These are phyloP conservation scores for Columba guinea DNA, from an alignment of 2,797 vertebrate genomes.

Conservation along the genomic window DNA sequence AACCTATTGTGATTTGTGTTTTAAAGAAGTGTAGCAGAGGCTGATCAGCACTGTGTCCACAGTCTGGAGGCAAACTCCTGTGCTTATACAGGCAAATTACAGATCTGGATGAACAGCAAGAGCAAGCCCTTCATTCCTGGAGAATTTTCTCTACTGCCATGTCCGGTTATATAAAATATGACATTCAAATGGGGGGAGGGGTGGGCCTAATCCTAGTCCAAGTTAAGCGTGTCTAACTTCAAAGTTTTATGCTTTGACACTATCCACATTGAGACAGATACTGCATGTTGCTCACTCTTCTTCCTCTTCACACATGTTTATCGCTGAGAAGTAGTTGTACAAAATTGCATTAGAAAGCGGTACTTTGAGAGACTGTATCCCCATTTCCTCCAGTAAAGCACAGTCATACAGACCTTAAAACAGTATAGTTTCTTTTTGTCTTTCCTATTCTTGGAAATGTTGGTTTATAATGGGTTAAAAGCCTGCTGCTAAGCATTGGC, in stretches of 20 bases:
- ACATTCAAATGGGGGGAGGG: background rate
- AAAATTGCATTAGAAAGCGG: background rate
- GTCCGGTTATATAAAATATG: background rate
- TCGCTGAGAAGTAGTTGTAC: background rate
- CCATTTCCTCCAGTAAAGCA: background rate
- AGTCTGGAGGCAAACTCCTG: background rate
- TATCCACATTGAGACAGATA: background rate
- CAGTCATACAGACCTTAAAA: background rate
- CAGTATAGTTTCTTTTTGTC: background rate
- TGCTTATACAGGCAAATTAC: background rate
- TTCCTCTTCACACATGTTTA: background rate
- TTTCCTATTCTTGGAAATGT: background rate
- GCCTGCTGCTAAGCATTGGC: conserved; percentile 30
- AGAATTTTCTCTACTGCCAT: background rate
- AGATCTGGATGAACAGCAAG: background rate
- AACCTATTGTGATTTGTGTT: background rate
- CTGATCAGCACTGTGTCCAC: background rate
- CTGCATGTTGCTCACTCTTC: background rate
- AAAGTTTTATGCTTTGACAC: background rate
- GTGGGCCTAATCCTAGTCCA: background rate
- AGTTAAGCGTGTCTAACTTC: accelerated
- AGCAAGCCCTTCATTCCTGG: background rate
- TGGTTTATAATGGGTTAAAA: conserved; percentile 59
- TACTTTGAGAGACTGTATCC: background rate
- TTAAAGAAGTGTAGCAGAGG: background rate